Base-by-base conservation (phyloP, 1,140 invertebrate species). In the Aphaenogaster rudis region DNA sequence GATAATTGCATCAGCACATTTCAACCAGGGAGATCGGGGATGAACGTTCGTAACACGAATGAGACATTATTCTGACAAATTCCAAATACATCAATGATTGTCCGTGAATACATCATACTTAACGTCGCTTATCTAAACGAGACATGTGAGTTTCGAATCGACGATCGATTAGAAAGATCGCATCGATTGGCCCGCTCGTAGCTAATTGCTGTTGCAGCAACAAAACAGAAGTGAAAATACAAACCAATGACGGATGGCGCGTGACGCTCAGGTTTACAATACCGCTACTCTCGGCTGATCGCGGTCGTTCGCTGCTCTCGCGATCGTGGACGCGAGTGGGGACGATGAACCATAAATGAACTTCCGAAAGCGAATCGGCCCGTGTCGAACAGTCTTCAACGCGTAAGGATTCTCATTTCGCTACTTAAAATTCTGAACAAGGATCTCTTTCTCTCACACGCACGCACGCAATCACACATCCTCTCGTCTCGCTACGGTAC, bases 231-330 rank as follows among this genome's bases (percentile, higher is more conserved):
- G 48, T 59, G 21, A 50, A 86, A 90, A 77, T 90, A 86, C 87
- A 91, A 86, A 91, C 66, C 88, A 90, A 86, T 88, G 69, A 86
- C 86, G 82, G 78, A 88, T 87, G 7, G 33, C 76, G 85, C 72
- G 78, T 92, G 91, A 93, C 93, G 93, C 91, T 93, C 93, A 93
- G 90, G 89, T 91, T 93, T 93, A 94, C 93, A 94, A 94, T 94
- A 94, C 93, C 94, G 87, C 89, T 88, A 54, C n/a, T 84, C 61
- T 57, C 63, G 84, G 42, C 45, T 77, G 71, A 89, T 87, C 72
- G 63, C 66, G 54, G 64, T 74, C 63, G 81, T 86, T 76, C 78
- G n/a, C 59, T 63, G 76, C 69, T 89, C 36, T 79, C 54, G 64
- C 42, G 48, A 61, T 87, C 86, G 88, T 57, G 78, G 48, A 71